These are phyloP conservation scores for Itoplectis maculator DNA, from an alignment of 2,888 invertebrate species.

Conservation along the genomic window DNA sequence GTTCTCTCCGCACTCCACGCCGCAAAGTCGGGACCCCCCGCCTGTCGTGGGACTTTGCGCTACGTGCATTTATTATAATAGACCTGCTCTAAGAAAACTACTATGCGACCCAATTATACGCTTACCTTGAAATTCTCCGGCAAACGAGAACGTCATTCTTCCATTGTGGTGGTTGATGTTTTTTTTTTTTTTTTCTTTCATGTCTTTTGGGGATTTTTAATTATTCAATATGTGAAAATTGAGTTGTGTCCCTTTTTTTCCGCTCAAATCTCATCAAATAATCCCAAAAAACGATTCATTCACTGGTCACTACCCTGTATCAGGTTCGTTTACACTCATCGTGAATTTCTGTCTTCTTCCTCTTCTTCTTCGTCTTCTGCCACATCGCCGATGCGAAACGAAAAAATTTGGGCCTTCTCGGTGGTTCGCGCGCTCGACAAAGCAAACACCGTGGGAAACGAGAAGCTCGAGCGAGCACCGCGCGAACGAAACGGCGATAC, in stretches of 20 bases:
- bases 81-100: conserved; percentile 34
- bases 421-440: conserved; percentile 76
- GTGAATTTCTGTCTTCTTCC: conserved; percentile 5
- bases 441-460: conserved; percentile 81
- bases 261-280: no score
- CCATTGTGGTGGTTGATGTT: no score
- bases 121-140: conserved; percentile 55
- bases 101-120: conserved; percentile 58
- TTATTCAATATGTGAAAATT: background rate
- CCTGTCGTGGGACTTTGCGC: conserved; percentile 34
- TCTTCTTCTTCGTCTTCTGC: conserved; percentile 25
- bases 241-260: background rate
- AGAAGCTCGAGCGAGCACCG: conserved; percentile 75
- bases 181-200: background rate
- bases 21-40: conserved; percentile 16
- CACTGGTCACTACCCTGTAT: no score
- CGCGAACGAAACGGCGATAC: conserved; percentile 21
- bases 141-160: conserved; percentile 40
- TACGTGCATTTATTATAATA: conserved; percentile 46
- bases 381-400: conserved; percentile 69
- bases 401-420: conserved; percentile 67
- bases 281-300: no score
- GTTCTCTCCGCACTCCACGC: conserved; percentile 22
- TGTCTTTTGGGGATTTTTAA: background rate
- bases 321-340: background rate